Percentiles rank a stretch among this genome's conserved stretches.
phyloP scores from a whole-genome alignment of 2,113 vertebrate species.

The Zonotrichia leucophrys region DNA sequence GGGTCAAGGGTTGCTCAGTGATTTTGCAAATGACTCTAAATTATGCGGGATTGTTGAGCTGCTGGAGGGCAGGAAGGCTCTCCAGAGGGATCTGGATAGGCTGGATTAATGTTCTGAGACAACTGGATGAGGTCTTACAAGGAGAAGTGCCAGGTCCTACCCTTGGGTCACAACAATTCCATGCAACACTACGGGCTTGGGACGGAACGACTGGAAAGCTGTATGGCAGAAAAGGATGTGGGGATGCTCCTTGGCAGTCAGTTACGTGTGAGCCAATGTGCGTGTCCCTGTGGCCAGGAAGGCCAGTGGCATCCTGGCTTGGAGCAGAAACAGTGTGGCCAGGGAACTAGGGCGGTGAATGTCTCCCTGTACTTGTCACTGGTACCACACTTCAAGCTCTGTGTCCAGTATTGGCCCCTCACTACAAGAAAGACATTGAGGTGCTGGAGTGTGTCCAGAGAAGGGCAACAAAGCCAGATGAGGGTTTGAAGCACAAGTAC shows the following conservation, averaged over 20 bases:
- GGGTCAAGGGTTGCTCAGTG: fast-evolving
- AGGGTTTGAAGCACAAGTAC: not conserved
- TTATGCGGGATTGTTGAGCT: not conserved
- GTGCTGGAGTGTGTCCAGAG: not conserved
- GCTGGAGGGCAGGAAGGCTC: not conserved
- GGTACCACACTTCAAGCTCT: not conserved
- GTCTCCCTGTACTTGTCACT: not conserved
- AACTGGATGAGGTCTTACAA: not conserved
- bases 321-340: not conserved
- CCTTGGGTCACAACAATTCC: not conserved
- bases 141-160: not conserved
- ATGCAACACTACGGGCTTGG: fast-evolving
- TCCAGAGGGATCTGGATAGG: not conserved
- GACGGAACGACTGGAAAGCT: not conserved
- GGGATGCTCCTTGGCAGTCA: not conserved
- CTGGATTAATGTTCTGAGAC: not conserved
- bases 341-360: not conserved
- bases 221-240: not conserved
- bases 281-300: not conserved
- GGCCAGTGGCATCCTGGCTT: not conserved
- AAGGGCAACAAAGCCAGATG: not conserved
- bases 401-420: not conserved
- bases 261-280: not conserved
- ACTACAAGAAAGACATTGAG: not conserved
- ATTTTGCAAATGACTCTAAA: not conserved